Evolutionary conservation across 2,888 invertebrate genomes (phyloP).

Genomic region (Hirtodrosophila alboralis): DNA sequence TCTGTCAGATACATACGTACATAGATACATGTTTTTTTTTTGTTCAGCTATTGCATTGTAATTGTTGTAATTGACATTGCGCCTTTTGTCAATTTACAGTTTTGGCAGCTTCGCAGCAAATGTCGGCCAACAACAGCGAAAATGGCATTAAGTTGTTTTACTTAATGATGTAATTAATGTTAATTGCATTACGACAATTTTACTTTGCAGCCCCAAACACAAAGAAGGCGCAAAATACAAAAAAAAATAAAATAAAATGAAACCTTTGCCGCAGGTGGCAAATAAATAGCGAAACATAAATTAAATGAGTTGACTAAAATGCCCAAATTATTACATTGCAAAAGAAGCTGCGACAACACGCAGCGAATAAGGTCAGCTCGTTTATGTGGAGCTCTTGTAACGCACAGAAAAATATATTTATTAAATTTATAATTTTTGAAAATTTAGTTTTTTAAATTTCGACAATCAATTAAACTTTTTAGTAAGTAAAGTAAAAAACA

Average conservation of each 20-base stretch:
- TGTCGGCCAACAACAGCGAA: constrained; percentile 12
- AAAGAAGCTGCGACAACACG: neutral
- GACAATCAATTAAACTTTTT: no score
- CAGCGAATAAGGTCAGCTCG: no score
- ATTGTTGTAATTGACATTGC: constrained; percentile 30
- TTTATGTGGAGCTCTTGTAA: no score
- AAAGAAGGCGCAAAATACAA: constrained; percentile 8
- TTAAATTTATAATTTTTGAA: no score
- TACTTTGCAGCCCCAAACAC: constrained; percentile 16
- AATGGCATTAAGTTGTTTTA: constrained; percentile 69
- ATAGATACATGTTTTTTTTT: constrained; percentile 18
- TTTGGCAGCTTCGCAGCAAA: constrained; percentile 33
- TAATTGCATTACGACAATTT: constrained; percentile 62
- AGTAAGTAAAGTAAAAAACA: no score
- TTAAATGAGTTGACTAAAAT: constrained; percentile 29
- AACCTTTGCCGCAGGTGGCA: constrained; percentile 27
- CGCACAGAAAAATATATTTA: no score
- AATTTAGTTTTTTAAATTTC: no score
- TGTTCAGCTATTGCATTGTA: neutral
- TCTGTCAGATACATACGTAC: constrained; percentile 48
- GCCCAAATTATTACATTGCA: constrained; percentile 16
- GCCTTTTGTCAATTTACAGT: constrained; percentile 43
- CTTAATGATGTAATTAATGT: constrained; percentile 76
- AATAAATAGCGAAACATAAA: constrained; percentile 15
- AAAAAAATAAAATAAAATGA: constrained; percentile 11